Base-by-base conservation (phyloP, 2,888 invertebrate genomes). In the Trissolcus japonicus region DNA sequence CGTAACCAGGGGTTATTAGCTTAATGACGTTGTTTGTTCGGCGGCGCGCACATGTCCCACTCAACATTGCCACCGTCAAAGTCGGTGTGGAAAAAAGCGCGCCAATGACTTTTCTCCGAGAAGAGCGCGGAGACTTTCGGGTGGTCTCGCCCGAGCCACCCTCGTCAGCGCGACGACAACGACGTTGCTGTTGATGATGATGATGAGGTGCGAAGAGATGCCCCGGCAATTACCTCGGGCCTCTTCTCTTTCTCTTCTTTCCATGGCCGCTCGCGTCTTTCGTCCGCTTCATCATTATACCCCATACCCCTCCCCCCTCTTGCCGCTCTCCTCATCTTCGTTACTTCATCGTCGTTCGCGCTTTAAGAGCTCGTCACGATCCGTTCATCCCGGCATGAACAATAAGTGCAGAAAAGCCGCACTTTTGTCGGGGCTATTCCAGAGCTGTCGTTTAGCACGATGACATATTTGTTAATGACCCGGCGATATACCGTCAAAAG, bases 201-300 rank as follows among this genome's bases (percentile, higher is more conserved):
- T 89, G 88, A 89, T 89, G 89, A 89, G 89, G 89, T 89, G 89
- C 87, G 88, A 89, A 89, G 88, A 88, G 88, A 89, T 83, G 86
- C 85, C 85, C 80, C 82, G 87, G 88, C 88, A 88, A 88, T 88
- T 88, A 88, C 85, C 84, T 82, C 81, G 78, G 67, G 80, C 66
- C 76, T 74, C 75, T 19, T 25, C 25, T 25, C 25, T 25, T 80
- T 79, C 72, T 78, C 80, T 74, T 68, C 77, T 78, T 77, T 75
- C 75, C 79, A 71, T 61, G 62, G 65, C 78, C 78, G 61, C 76
- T 74, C 72, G 71, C 59, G 62, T 78, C 79, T 77, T 79, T 72
- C 72, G 62, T 78, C 79, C 77, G 79, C 73, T 80, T 81, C 80
- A 78, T 83, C 84, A 82, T 85, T 83, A 83, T 82, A 82, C 80